phyloP scores from a whole-genome alignment of 2,113 vertebrate genomes.

The Dolichallabes microphthalmus region DNA sequence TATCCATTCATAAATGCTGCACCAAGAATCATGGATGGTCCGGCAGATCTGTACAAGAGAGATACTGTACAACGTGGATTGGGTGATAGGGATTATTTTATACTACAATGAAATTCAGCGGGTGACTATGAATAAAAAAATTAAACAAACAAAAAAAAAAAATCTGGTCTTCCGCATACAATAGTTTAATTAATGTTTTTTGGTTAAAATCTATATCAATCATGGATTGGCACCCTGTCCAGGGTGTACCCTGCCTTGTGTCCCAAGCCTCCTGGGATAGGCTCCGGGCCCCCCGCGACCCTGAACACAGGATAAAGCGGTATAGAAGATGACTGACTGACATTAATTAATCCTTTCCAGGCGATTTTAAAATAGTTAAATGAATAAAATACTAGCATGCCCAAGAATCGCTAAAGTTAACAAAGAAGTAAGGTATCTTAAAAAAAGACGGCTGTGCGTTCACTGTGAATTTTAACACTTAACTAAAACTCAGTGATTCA shows the following conservation, averaged over 20 bases:
- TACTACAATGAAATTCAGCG: neutral
- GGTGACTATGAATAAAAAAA: neutral
- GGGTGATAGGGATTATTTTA: neutral
- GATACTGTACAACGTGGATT: neutral
- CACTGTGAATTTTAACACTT: neutral
- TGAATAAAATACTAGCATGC: neutral
- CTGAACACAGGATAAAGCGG: no score
- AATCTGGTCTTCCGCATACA: neutral
- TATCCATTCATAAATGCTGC: neutral
- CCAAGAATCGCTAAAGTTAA: neutral
- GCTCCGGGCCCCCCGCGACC: no score
- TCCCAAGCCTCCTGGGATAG: no score
- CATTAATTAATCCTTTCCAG: neutral
- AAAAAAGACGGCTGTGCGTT: neutral
- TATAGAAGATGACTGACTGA: no score
- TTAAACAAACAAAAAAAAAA: neutral
- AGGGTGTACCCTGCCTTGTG: no score
- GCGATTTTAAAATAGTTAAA: neutral
- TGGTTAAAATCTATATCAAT: no score
- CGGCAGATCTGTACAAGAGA: neutral
- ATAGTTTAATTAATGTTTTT: no score
- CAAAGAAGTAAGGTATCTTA: neutral
- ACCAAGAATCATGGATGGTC: neutral
- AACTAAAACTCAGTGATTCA: neutral
- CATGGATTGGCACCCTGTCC: no score